These are phyloP conservation scores for Mastacembelus armatus DNA, from an alignment of 2,797 vertebrate genomes.

Conservation along the genomic window DNA sequence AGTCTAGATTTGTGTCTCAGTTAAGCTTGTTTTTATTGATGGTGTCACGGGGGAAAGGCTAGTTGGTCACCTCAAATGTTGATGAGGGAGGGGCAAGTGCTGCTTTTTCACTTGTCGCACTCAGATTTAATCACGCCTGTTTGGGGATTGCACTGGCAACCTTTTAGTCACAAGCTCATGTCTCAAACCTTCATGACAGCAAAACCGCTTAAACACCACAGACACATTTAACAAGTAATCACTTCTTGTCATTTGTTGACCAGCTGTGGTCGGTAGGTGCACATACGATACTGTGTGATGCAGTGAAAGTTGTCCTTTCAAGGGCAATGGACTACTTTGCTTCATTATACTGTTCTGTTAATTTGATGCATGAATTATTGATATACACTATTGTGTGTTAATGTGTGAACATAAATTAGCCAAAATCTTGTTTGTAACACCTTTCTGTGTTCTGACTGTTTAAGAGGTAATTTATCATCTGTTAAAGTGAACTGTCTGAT, in stretches of 20 bases:
- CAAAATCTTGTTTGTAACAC: neutral
- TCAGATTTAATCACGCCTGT: neutral
- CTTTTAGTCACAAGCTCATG: neutral
- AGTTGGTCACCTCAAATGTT: neutral
- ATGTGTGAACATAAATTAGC: constrained; percentile 11
- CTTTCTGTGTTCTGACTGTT: neutral
- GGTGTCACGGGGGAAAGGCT: neutral
- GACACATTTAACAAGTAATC: constrained; percentile 8
- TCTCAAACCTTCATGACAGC: neutral
- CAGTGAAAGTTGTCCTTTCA: neutral
- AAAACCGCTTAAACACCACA: neutral
- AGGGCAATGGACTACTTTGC: constrained; percentile 9
- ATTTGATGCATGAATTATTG: constrained; percentile 39
- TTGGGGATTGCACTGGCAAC: neutral
- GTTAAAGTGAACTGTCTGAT: neutral
- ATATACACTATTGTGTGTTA: constrained; percentile 9
- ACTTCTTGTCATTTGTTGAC: constrained; percentile 3
- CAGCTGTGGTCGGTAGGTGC: neutral
- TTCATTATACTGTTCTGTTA: constrained; percentile 6
- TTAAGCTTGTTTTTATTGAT: neutral
- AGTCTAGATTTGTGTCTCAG: neutral
- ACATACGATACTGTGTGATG: neutral
- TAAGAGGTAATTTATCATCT: constrained; percentile 1
- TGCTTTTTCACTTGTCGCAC: too few species aligned
- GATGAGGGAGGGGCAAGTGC: too few species aligned